Evolutionary conservation across 2,888 invertebrate genomes (phyloP).

Genomic region (Pegoplata infirma): DNA sequence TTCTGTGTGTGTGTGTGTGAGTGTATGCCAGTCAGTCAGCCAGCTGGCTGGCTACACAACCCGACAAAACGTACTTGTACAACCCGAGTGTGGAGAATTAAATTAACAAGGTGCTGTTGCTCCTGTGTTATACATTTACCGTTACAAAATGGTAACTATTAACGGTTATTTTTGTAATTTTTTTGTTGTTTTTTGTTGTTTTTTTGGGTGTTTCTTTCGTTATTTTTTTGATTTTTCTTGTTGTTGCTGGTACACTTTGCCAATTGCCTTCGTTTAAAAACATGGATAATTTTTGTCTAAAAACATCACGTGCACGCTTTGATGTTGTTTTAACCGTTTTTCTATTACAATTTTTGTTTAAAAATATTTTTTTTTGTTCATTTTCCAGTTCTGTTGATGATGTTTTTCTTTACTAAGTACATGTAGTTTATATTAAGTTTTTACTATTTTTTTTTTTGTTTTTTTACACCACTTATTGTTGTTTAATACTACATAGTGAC

Average conservation of each 20-base stretch:
- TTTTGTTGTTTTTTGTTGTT: neutral
- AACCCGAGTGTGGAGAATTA: conserved; percentile 39
- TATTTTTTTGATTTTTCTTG: conserved; percentile 6
- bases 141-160: conserved; percentile 71
- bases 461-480: conserved; percentile 31
- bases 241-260: conserved; percentile 41
- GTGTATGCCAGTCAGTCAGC: neutral
- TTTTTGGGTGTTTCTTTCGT: conserved; percentile 24
- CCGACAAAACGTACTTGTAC: conserved; percentile 23
- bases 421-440: conserved; percentile 55
- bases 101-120: conserved; percentile 60
- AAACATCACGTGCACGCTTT: conserved; percentile 62
- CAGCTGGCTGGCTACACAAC: conserved; percentile 30
- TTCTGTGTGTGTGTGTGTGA: conserved; percentile 13
- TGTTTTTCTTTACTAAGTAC: conserved; percentile 40
- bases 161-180: conserved; percentile 39
- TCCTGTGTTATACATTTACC: conserved; percentile 70
- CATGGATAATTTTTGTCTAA: conserved; percentile 55
- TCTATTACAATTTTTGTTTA: conserved; percentile 58
- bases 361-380: neutral
- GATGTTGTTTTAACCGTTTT: conserved; percentile 61
- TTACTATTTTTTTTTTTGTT: too few species aligned
- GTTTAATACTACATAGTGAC: conserved; percentile 47
- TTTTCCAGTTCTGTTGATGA: conserved; percentile 21
- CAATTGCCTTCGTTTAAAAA: conserved; percentile 55